A percentile compares a stretch with the other conserved stretches of the same genome.
Conservation (phyloP, 2,797 vertebrate species). For the Denticeps clupeoides region DNA sequence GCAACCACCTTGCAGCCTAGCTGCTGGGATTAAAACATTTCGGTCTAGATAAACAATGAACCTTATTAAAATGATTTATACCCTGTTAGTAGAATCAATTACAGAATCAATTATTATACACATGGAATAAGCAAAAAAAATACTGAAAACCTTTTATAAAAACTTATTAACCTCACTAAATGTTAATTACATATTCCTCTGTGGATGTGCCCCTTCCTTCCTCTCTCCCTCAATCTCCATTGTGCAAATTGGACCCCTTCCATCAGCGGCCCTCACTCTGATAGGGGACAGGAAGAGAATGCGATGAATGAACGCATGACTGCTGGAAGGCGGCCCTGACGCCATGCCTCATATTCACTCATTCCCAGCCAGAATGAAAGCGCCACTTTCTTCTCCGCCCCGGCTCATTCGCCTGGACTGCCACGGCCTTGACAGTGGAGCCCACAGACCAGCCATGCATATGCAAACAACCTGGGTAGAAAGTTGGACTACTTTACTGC, state of each 20-base stretch:
- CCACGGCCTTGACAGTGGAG: slow-evolving; percentile 1
- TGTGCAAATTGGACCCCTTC: slow-evolving; percentile 24
- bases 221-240: neutral
- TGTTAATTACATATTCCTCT: too few relatives aligned
- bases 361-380: slow-evolving; percentile 23
- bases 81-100: too few relatives aligned
- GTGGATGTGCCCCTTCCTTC: slow-evolving; percentile 9
- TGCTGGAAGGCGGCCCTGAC: slow-evolving; percentile 15
- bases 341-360: slow-evolving; percentile 18
- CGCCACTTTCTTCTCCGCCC: slow-evolving; percentile 16
- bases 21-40: too few relatives aligned
- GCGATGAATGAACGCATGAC: slow-evolving; percentile 27
- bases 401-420: slow-evolving; percentile 9
- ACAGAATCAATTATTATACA: too few relatives aligned
- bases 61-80: too few relatives aligned
- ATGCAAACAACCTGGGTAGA: slow-evolving; percentile 11
- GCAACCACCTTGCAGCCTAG: too few relatives aligned
- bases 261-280: slow-evolving; percentile 13
- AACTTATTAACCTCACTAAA: too few relatives aligned
- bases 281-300: slow-evolving; percentile 19
- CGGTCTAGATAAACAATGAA: too few relatives aligned
- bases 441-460: slow-evolving; percentile 9
- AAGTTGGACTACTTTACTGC: too few relatives aligned
- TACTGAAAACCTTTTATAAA: too few relatives aligned
- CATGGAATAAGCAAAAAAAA: too few relatives aligned